Conservation (phyloP, 2,888 invertebrate species). For the Chrysolina oricalcia region DNA sequence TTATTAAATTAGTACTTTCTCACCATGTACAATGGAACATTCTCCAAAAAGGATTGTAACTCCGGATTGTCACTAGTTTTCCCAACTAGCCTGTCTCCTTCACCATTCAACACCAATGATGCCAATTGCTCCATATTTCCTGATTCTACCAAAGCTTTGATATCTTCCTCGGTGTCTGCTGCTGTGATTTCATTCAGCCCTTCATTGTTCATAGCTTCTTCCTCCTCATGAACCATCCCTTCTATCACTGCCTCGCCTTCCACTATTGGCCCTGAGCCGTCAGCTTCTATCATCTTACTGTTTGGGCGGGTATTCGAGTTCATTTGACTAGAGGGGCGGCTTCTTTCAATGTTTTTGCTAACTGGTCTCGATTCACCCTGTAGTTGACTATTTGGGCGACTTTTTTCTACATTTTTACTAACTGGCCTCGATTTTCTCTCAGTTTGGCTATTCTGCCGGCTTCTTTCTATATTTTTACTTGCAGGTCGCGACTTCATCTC, state of each 20-base stretch:
- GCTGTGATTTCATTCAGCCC: slow-evolving; percentile 74
- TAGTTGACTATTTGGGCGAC: slow-evolving; percentile 37
- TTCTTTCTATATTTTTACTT: slow-evolving; percentile 22
- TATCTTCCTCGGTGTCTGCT: slow-evolving; percentile 74
- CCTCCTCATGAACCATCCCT: slow-evolving; percentile 70
- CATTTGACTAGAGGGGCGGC: slow-evolving; percentile 28
- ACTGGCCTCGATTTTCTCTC: slow-evolving; percentile 37
- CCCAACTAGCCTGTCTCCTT: slow-evolving; percentile 85
- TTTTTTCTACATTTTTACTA: slow-evolving; percentile 33
- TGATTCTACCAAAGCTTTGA: slow-evolving; percentile 79
- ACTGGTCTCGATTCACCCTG: slow-evolving; percentile 38
- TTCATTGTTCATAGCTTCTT: slow-evolving; percentile 71
- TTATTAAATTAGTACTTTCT: slow-evolving; percentile 1
- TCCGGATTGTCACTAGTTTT: slow-evolving; percentile 83
- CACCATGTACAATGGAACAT: slow-evolving; percentile 91
- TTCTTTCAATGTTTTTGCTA: slow-evolving; percentile 34
- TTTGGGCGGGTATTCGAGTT: slow-evolving; percentile 45
- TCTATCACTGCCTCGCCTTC: slow-evolving; percentile 69
- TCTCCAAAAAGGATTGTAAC: slow-evolving; percentile 89
- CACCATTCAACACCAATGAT: slow-evolving; percentile 89
- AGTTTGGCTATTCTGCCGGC: slow-evolving; percentile 37
- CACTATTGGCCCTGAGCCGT: slow-evolving; percentile 47
- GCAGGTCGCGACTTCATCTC: slow-evolving; percentile 15
- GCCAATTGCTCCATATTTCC: slow-evolving; percentile 94
- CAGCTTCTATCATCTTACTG: slow-evolving; percentile 39